Evolutionary conservation across 2,113 vertebrate genomes (phyloP).

Genomic region (Salvelinus fontinalis): DNA sequence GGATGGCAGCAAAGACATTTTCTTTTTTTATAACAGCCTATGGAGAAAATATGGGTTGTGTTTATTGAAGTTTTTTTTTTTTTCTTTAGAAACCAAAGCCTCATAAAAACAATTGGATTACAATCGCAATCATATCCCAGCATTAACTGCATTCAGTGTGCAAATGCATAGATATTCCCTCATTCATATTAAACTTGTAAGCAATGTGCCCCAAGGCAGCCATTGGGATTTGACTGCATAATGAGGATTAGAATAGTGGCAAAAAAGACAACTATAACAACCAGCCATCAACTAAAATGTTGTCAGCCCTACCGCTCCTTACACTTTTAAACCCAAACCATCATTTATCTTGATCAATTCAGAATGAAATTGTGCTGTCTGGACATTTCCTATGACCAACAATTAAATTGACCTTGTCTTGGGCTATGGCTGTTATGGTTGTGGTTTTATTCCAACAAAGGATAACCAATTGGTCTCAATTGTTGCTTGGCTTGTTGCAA

Average conservation of each 20-base stretch:
- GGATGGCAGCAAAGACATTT: too few species aligned
- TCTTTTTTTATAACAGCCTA: too few species aligned
- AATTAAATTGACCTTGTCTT: too few species aligned
- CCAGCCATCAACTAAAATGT: conserved; percentile 31
- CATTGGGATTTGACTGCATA: conserved; percentile 43
- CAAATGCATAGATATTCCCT: conserved; percentile 33
- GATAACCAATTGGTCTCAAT: too few species aligned
- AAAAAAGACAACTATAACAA: conserved; percentile 21
- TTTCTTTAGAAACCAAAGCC: conserved; percentile 1
- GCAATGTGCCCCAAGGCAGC: conserved; percentile 36
- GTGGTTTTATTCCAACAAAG: too few species aligned
- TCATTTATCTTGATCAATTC: not conserved
- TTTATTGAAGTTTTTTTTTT: too few species aligned
- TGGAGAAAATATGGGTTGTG: too few species aligned
- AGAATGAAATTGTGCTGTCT: not conserved
- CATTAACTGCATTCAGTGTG: conserved; percentile 20
- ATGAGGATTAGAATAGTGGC: conserved; percentile 54
- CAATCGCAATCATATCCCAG: conserved; percentile 35
- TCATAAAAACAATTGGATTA: conserved; percentile 66
- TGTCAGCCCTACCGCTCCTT: not conserved
- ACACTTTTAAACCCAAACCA: too few species aligned
- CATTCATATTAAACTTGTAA: conserved; percentile 38
- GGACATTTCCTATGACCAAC: not conserved
- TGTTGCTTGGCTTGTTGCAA: not conserved
- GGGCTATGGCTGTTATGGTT: too few species aligned